These are phyloP conservation scores for Rhizoglyphus robini DNA, from an alignment of 1,140 invertebrate species.

Conservation along the genomic window DNA sequence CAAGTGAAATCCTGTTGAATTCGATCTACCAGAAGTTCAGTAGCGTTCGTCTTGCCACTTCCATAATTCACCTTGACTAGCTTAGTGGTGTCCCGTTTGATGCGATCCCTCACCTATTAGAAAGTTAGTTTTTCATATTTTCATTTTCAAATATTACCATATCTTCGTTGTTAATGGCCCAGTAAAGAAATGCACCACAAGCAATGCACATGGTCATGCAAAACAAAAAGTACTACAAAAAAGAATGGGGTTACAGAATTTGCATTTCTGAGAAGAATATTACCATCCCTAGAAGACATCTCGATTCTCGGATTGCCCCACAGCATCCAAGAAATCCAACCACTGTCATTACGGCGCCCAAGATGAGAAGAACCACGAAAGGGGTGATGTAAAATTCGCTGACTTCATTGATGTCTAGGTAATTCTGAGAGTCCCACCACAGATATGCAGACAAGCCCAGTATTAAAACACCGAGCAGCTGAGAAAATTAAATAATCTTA, in stretches of 20 bases:
- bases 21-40: constrained; percentile 20
- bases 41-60: constrained; percentile 33
- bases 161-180: constrained; percentile 11
- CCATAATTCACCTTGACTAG: constrained; percentile 54
- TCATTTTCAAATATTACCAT: constrained; percentile 4
- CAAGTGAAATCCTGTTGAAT: constrained; percentile 25
- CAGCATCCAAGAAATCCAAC: constrained; percentile 81
- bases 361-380: constrained; percentile 56
- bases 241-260: background rate
- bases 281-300: constrained; percentile 68
- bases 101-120: constrained; percentile 43
- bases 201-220: constrained; percentile 21
- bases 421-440: constrained; percentile 55
- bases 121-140: background rate
- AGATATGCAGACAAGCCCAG: constrained; percentile 56
- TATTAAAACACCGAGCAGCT: constrained; percentile 55
- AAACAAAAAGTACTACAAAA: constrained; percentile 21
- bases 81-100: constrained; percentile 45
- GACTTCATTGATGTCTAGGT: constrained; percentile 51
- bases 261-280: constrained; percentile 26
- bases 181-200: constrained; percentile 18
- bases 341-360: constrained; percentile 59
- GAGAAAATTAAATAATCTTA: constrained; percentile 24
- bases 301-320: constrained; percentile 69
- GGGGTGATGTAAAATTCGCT: constrained; percentile 53